phyloP scores from a whole-genome alignment of 2,797 vertebrate genomes.

The Smutsia gigantea region DNA sequence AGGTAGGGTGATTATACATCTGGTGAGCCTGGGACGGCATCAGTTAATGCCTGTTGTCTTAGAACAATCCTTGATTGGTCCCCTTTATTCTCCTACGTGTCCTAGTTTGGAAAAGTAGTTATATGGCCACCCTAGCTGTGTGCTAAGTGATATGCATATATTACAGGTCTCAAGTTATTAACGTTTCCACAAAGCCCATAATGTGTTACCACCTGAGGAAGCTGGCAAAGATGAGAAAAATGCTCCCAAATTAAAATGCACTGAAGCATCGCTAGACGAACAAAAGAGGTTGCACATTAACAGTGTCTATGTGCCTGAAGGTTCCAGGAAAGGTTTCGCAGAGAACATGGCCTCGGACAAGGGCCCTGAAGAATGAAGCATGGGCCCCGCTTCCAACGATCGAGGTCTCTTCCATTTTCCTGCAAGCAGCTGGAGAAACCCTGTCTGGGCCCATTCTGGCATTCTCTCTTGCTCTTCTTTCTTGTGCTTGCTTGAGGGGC shows the following conservation, averaged over 20 bases:
- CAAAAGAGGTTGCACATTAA: background rate
- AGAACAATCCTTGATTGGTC: background rate
- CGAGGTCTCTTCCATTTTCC: background rate
- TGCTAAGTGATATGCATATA: background rate
- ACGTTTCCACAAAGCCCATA: background rate
- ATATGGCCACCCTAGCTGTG: background rate
- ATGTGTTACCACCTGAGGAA: background rate
- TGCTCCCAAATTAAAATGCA: background rate
- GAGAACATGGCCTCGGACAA: background rate
- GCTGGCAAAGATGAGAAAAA: slow-evolving; percentile 13
- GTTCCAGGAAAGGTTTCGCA: background rate
- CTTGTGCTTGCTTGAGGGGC: background rate
- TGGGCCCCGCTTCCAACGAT: background rate
- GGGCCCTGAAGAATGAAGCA: background rate
- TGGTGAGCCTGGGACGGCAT: background rate
- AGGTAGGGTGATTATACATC: background rate
- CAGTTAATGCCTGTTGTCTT: background rate
- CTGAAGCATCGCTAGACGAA: background rate
- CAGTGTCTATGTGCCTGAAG: no score
- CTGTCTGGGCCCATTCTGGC: background rate
- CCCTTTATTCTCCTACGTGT: background rate
- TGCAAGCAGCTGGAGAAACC: no score
- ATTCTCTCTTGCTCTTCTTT: background rate
- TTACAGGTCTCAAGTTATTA: background rate
- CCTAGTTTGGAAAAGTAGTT: slow-evolving; percentile 28